These are phyloP conservation scores for Rosalia funebris DNA, from an alignment of 2,888 invertebrate genomes.

Conservation along the genomic window DNA sequence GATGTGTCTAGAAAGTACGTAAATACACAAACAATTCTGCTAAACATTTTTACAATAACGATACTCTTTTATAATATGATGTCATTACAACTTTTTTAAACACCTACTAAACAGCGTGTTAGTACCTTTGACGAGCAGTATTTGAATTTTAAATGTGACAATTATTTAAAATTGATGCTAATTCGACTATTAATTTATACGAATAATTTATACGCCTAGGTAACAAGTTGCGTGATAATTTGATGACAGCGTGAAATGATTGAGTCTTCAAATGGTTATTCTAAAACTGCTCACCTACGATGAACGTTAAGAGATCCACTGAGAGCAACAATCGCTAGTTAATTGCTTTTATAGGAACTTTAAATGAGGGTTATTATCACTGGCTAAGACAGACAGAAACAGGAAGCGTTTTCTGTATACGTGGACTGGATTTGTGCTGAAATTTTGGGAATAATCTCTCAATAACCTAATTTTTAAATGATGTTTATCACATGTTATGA, in stretches of 20 bases:
- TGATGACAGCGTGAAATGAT: neutral
- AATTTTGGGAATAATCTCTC: no score
- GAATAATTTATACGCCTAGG: neutral
- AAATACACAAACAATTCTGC: no score
- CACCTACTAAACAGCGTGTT: neutral
- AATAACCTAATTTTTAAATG: no score
- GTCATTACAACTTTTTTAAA: neutral
- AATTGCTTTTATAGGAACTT: conserved; percentile 13
- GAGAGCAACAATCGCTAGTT: conserved; percentile 18
- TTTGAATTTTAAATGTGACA: neutral
- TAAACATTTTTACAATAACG: no score
- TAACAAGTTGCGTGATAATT: neutral
- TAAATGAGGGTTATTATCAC: conserved; percentile 15
- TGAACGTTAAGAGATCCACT: conserved; percentile 8
- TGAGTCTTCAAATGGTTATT: conserved; percentile 19
- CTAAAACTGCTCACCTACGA: conserved; percentile 18
- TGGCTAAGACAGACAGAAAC: conserved; percentile 3
- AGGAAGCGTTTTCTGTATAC: conserved; percentile 1
- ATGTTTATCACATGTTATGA: no score
- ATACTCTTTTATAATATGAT: neutral
- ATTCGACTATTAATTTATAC: neutral
- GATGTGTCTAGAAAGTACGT: no score
- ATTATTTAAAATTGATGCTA: neutral
- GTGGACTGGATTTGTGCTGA: no score
- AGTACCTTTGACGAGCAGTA: neutral